Percentiles rank a stretch among this genome's conserved stretches.
Evolutionary conservation across 2,888 invertebrate species (phyloP).

Genomic region (Trimorus sp.): DNA sequence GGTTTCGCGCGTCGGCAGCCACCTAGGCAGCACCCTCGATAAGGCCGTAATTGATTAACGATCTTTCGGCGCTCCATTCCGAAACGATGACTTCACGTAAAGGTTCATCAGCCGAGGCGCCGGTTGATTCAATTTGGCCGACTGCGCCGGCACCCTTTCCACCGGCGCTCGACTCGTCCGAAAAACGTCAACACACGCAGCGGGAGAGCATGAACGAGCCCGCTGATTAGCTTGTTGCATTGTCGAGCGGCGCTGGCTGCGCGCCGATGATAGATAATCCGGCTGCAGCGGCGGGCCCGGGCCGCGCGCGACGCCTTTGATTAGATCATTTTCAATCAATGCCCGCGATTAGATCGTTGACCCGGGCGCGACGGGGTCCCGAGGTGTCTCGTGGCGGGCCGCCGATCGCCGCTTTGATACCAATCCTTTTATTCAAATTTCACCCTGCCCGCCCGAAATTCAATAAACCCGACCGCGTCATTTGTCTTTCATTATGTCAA

Average conservation of each 20-base stretch:
- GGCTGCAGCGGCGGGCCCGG: constrained; percentile 41
- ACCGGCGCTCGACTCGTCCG: constrained; percentile 66
- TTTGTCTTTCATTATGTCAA: constrained; percentile 35
- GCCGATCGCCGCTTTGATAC: constrained; percentile 63
- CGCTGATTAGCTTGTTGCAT: constrained; percentile 69
- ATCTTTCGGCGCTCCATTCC: constrained; percentile 39
- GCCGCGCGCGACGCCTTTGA: constrained; percentile 19
- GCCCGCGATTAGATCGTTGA: constrained; percentile 76
- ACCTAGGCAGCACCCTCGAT: not conserved
- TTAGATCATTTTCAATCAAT: constrained; percentile 34
- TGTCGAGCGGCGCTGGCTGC: constrained; percentile 45
- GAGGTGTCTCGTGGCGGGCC: constrained; percentile 28
- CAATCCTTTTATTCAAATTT: constrained; percentile 49
- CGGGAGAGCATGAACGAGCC: constrained; percentile 67
- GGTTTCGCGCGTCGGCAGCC: no score
- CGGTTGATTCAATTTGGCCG: constrained; percentile 68
- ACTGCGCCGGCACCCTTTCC: constrained; percentile 63
- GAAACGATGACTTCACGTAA: constrained; percentile 60
- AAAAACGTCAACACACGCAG: constrained; percentile 72
- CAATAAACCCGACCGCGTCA: constrained; percentile 39
- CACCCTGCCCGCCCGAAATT: constrained; percentile 50
- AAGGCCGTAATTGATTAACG: constrained; percentile 36
- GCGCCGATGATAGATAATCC: constrained; percentile 58
- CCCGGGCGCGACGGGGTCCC: constrained; percentile 57
- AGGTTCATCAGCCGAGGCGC: constrained; percentile 62